Evolutionary conservation across 1,140 invertebrate species (phyloP).

Genomic region (Plectrocnemia conspersa): DNA sequence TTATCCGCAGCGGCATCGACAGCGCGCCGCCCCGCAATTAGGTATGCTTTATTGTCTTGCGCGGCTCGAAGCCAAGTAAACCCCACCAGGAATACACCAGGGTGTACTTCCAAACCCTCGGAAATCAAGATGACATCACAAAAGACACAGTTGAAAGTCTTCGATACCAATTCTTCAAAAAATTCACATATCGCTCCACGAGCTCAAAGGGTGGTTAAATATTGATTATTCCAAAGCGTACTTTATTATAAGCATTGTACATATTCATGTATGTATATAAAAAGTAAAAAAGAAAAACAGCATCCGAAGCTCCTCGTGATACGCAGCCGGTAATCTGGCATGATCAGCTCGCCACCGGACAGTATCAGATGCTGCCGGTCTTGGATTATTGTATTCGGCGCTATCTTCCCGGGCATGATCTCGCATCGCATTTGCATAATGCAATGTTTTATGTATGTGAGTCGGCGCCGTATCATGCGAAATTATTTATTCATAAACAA

Average conservation of each 20-base stretch:
- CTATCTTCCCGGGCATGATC: slow-evolving; percentile 25
- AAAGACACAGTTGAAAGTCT: no score
- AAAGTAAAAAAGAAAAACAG: no score
- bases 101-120: no score
- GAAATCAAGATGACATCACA: no score
- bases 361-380: slow-evolving; percentile 34
- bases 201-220: no score
- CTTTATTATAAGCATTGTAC: no score
- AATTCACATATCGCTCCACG: no score
- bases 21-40: slow-evolving; percentile 25
- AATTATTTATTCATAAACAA: slow-evolving; percentile 14
- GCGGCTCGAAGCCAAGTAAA: neutral
- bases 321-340: neutral
- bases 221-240: no score
- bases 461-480: slow-evolving; percentile 19
- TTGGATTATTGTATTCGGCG: slow-evolving; percentile 27
- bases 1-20: slow-evolving; percentile 22
- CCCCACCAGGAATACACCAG: no score
- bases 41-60: slow-evolving; percentile 24
- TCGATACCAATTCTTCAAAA: no score
- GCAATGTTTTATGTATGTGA: slow-evolving; percentile 26
- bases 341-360: slow-evolving; percentile 11
- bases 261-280: no score
- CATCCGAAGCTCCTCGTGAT: slow-evolving; percentile 1
- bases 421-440: slow-evolving; percentile 27